Evolutionary conservation across 2,113 vertebrate species (phyloP), one percentile per base, ranked within the genome.

Genomic region (Colius striatus): DNA sequence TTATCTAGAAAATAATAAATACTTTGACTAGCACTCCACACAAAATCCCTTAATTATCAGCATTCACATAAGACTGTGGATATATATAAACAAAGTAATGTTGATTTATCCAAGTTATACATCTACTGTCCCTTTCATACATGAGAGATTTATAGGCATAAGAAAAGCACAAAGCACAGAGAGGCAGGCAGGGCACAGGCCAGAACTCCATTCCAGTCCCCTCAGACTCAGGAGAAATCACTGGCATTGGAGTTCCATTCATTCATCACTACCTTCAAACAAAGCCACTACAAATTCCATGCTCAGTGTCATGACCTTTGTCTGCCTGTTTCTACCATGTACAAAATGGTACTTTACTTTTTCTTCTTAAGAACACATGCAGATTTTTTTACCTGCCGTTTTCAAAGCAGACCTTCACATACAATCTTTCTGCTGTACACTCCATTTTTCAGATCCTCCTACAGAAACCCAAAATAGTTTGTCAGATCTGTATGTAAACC

Each of bases 401-500:
- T 78, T 92, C 83, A 60, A 88, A 90, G 60, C 6, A 7, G 20
- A 14, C 30, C 19, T 72, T 72, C 72, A 60, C 21, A 55, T 9
- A 81, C 36, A 77, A 30, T n/a, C 43, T 78, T 87, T 53, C 62
- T 91, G 50, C 61, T 66, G 68, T 43, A 61, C 13, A 22, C 63
- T 63, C 14, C 4, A 11, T 21, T 89, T 80, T 63, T 86, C 77
- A 93, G 77, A 90, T 93, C 45, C n/a, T 78, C 60, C 53, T 65
- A 41, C 63, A 88, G 89, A 91, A 84, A 91, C 38, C 50, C 53
- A 60, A 81, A 96, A 89, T 55, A 95, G n/a, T 81, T 89, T 66
- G 15, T 87, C 60, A 95, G 84, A 94, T 95, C 70, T 82, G 57
- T 80, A 90, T 74, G 75, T 81, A 93, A 94, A 58, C 38, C 38